These are phyloP conservation scores for Tinea semifulvella DNA, from an alignment of 2,888 invertebrate genomes.

Conservation along the genomic window DNA sequence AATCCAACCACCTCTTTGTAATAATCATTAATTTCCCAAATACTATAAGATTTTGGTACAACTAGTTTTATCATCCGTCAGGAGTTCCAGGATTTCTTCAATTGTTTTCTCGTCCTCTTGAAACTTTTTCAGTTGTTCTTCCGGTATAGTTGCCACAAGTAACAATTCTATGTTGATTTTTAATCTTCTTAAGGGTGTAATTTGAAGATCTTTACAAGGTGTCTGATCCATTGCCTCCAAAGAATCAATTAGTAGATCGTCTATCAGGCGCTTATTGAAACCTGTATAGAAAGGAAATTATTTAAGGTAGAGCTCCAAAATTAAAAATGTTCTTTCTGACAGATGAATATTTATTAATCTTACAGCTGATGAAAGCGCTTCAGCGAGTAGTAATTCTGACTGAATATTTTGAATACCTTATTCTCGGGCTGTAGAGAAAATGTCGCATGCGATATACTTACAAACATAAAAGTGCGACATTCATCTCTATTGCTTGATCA, in stretches of 20 bases:
- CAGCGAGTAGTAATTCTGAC: no score
- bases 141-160: slow-evolving; percentile 83
- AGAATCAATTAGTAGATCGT: slow-evolving; percentile 82
- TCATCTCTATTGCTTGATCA: no score
- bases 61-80: slow-evolving; percentile 59
- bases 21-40: not conserved
- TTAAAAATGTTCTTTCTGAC: no score
- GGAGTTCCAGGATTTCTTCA: slow-evolving; percentile 80
- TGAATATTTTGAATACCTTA: no score
- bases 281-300: slow-evolving; percentile 35
- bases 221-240: slow-evolving; percentile 77
- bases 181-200: slow-evolving; percentile 71
- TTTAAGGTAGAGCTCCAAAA: not conserved
- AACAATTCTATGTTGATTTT: slow-evolving; percentile 80
- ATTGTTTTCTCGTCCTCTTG: slow-evolving; percentile 76
- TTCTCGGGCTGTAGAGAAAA: no score
- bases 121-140: slow-evolving; percentile 79
- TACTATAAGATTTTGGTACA: slow-evolving; percentile 10
- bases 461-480: no score
- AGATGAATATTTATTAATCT: no score
- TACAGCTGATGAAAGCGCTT: no score
- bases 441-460: no score
- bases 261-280: slow-evolving; percentile 77
- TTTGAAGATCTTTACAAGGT: slow-evolving; percentile 66
- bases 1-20: not conserved